Base-by-base conservation (phyloP, 2,888 invertebrate genomes). In the Hirudinaria manillensis region DNA sequence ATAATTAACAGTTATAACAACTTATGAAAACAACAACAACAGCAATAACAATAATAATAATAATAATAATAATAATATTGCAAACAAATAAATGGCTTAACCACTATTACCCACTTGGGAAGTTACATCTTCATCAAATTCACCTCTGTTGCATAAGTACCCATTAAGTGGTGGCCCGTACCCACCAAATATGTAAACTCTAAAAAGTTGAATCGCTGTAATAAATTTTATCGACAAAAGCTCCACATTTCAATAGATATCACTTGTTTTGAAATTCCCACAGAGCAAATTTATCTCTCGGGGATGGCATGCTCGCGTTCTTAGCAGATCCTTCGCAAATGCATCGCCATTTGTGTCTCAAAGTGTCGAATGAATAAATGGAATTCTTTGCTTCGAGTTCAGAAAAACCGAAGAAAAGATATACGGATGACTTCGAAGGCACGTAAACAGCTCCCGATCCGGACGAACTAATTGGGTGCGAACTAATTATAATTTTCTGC, bases 391-490 rank as follows among this genome's bases (percentile, higher is more conserved):
- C 81, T 0, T 79, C 79, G 16, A 27, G 3, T 10, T 13, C n/a
- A n/a, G 79, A 80, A 77, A 82, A 81, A 6, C 86, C 86, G 72
- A 83, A 84, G 79, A 84, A 81, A 21, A 86, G 75, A 77, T 84
- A 85, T 61, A 83, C 77, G 72, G 78, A 72, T 27, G 81, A 79
- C 38, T 81, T 77, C 16, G 83, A 56, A 4, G 83, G 73, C 51
- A 67, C 66, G 29, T 32, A 68, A 72, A 81, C 81, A 27, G 81
- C 82, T 24, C 80, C 78, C 2, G 83, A 81, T 0, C 84, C 85
- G 19, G 85, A 84, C 7, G 82, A 81, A 6, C 82, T 82, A 4
- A 78, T 77, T 27, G 85, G 85, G n/a, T 77, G 51, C 6, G 79
- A 70, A 0, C 81, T 82, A 1, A 80, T 80, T 56, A 78, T 34